Percentiles rank a stretch among this genome's conserved stretches.
Evolutionary conservation across 35 echinoderm and acorn worm genomes (phyloP).

Genomic region (Diadema setosum): DNA sequence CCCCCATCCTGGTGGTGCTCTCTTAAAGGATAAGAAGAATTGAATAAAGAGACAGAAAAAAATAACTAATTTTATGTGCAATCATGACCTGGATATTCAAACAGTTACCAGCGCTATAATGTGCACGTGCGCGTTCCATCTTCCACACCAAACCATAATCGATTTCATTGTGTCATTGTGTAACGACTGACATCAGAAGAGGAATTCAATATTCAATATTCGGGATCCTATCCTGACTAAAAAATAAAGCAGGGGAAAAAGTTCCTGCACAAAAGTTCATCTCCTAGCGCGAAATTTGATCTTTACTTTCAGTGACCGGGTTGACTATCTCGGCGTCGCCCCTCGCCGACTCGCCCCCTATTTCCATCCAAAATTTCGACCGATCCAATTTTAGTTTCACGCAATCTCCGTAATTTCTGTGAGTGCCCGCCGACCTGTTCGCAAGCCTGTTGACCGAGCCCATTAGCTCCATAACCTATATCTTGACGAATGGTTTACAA

Average conservation of each 20-base stretch:
- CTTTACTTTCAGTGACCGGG: neutral
- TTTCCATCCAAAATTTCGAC: too few species aligned
- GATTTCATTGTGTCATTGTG: too few species aligned
- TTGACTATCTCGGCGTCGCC: too few species aligned
- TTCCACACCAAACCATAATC: too few species aligned
- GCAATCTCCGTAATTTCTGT: neutral
- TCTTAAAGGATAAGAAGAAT: too few species aligned
- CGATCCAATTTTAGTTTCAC: neutral
- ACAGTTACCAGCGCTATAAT: neutral
- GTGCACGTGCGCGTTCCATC: too few species aligned
- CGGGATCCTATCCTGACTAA: neutral
- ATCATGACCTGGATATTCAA: too few species aligned
- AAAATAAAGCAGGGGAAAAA: neutral
- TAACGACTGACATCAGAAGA: too few species aligned
- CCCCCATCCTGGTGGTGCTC: too few species aligned
- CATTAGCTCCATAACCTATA: neutral
- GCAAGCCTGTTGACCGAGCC: neutral
- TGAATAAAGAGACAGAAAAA: too few species aligned
- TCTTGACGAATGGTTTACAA: neutral
- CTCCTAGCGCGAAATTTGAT: neutral
- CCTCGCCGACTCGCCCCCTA: too few species aligned
- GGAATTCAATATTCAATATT: constrained; percentile 12
- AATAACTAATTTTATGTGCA: too few species aligned
- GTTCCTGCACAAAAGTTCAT: neutral
- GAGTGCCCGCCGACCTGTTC: neutral